A percentile compares a stretch with the other conserved stretches of the same genome.
Evolutionary conservation across 2,113 vertebrate genomes (phyloP).

Genomic region (Pogona vitticeps): DNA sequence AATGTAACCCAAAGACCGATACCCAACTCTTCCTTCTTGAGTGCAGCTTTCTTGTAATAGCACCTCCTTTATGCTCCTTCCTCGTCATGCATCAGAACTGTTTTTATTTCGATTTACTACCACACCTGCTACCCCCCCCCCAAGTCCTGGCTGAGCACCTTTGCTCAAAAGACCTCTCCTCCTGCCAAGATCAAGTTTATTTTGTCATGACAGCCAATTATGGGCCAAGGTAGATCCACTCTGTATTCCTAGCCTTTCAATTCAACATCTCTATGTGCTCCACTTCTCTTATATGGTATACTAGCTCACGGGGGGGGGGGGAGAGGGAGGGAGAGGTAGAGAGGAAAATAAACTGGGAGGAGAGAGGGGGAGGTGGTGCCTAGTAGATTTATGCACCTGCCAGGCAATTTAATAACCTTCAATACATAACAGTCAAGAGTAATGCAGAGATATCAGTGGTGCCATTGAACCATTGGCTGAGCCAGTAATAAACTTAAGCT

Average conservation of each 20-base stretch:
- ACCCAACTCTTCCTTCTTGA: too few species aligned
- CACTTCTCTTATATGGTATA: background rate
- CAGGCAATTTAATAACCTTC: slow-evolving; percentile 29
- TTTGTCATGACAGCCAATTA: background rate
- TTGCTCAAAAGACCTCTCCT: accelerated
- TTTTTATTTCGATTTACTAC: background rate
- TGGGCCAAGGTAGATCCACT: background rate
- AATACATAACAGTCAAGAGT: slow-evolving; percentile 21
- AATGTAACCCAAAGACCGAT: too few species aligned
- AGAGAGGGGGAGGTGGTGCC: background rate
- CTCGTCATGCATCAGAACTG: background rate
- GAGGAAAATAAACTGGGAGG: background rate
- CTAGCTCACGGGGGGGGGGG: background rate
- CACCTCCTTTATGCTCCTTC: background rate
- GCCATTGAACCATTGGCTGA: slow-evolving; percentile 4
- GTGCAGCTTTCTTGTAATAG: background rate
- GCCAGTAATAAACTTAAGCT: background rate
- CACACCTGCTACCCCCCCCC: background rate
- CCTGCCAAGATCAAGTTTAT: background rate
- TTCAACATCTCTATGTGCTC: background rate
- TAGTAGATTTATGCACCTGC: slow-evolving; percentile 31
- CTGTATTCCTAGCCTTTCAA: background rate
- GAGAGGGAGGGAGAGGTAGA: background rate
- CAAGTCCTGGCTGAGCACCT: background rate
- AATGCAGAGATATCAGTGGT: background rate